Evolutionary conservation across 2,888 invertebrate genomes (phyloP).

Genomic region (Terebella lapidaria): DNA sequence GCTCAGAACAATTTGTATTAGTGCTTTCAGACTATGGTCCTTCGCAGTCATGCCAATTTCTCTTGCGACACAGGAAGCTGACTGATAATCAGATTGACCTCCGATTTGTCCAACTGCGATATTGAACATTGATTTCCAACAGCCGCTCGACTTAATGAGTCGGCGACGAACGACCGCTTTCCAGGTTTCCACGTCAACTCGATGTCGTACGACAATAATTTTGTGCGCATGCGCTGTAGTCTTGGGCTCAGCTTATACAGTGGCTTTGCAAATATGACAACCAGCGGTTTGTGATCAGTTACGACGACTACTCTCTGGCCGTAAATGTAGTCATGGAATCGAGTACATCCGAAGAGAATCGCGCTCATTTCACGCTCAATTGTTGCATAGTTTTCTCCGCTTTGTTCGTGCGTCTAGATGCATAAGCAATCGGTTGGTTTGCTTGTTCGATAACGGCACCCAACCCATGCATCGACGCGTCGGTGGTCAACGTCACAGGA

Average conservation of each 20-base stretch:
- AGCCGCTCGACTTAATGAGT: neutral
- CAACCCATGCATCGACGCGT: too few species aligned
- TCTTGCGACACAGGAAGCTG: neutral
- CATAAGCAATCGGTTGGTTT: too few species aligned
- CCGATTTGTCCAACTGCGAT: neutral
- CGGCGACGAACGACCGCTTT: neutral
- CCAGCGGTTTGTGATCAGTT: constrained; percentile 1
- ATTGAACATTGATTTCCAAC: neutral
- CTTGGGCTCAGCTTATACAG: neutral
- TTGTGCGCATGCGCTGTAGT: neutral
- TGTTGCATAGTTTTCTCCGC: too few species aligned
- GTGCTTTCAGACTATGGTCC: too few species aligned
- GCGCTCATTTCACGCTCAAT: neutral
- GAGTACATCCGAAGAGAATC: neutral
- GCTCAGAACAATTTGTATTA: too few species aligned
- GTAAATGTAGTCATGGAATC: neutral
- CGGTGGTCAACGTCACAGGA: too few species aligned
- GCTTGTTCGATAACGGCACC: too few species aligned
- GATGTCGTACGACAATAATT: neutral
- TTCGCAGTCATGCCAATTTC: too few species aligned
- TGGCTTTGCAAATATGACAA: neutral
- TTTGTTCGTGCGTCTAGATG: too few species aligned
- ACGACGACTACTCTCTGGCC: neutral
- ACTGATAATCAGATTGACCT: neutral
- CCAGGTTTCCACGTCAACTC: neutral